These are phyloP conservation scores for Tinea semifulvella DNA, from an alignment of 2,888 invertebrate genomes.

Conservation along the genomic window DNA sequence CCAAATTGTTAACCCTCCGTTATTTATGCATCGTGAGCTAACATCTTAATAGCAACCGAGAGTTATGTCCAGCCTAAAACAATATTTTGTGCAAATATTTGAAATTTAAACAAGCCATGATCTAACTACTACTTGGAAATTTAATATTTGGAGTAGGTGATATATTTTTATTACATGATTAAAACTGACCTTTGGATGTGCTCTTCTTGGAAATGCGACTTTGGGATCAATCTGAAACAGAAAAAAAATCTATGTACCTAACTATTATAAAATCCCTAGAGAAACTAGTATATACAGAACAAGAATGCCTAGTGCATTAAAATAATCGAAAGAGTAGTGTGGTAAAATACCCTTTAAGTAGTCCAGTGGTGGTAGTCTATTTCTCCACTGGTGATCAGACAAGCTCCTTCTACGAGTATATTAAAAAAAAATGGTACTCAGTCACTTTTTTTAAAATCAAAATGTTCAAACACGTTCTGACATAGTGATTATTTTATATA, in stretches of 20 bases:
- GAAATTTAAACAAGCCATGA: constrained; percentile 55
- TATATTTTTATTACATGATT: too few species aligned
- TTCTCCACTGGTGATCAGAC: too few species aligned
- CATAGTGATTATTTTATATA: too few species aligned
- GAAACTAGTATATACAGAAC: background rate
- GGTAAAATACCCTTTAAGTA: too few species aligned
- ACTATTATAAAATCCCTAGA: background rate
- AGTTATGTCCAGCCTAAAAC: constrained; percentile 64
- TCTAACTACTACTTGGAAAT: background rate
- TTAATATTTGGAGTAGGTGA: background rate
- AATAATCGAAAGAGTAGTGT: too few species aligned
- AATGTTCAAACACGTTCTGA: too few species aligned
- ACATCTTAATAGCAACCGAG: constrained; percentile 59
- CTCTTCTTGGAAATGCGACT: constrained; percentile 99
- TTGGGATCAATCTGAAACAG: constrained; percentile 97
- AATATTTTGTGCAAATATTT: constrained; percentile 64
- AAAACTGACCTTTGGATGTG: constrained; percentile 94
- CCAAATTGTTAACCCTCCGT: constrained; percentile 60
- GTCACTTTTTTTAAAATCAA: too few species aligned
- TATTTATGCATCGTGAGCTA: constrained; percentile 62
- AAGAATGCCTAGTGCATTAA: too few species aligned
- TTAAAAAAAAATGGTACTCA: too few species aligned
- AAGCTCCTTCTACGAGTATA: too few species aligned
- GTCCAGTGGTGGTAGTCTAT: too few species aligned
- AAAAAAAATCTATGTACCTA: constrained; percentile 22